Percentiles rank a stretch among this genome's conserved stretches.
Conservation (phyloP, 1,140 invertebrate species). For the Saxidomus purpurata region DNA sequence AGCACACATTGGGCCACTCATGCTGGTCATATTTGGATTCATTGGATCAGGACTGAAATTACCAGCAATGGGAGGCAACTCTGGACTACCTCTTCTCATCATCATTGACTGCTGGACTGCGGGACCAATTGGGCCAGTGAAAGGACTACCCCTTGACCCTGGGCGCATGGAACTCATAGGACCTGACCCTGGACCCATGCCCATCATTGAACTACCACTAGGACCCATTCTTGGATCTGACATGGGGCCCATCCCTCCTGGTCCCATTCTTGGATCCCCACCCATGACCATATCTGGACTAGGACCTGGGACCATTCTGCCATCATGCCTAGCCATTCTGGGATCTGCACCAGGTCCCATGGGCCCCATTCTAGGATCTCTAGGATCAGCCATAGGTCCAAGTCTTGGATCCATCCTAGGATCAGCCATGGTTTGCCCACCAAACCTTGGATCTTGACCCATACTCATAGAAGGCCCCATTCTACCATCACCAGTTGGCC, state of each 20-base stretch:
- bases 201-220: conserved; percentile 66
- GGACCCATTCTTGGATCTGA: conserved; percentile 70
- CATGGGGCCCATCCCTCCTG: conserved; percentile 62
- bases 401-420: conserved; percentile 65
- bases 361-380: conserved; percentile 46
- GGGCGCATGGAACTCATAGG: conserved; percentile 56
- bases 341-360: conserved; percentile 46
- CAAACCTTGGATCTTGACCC: conserved; percentile 67
- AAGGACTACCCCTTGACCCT: conserved; percentile 59
- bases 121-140: conserved; percentile 58
- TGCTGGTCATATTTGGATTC: conserved; percentile 54
- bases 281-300: conserved; percentile 46
- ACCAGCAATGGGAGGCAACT: conserved; percentile 47
- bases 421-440: conserved; percentile 62
- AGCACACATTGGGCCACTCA: conserved; percentile 57
- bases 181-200: conserved; percentile 40
- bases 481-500: conserved; percentile 72
- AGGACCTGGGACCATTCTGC: conserved; percentile 46
- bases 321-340: conserved; percentile 17
- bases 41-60: conserved; percentile 64
- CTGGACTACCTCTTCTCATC: conserved; percentile 67
- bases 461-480: conserved; percentile 75
- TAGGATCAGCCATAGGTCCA: conserved; percentile 68
- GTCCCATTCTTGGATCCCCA: conserved; percentile 42
- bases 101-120: conserved; percentile 73